A percentile compares a stretch with the other conserved stretches of the same genome.
These are phyloP conservation scores for Pteria penguin DNA, from an alignment of 2,888 invertebrate species.

Conservation along the genomic window DNA sequence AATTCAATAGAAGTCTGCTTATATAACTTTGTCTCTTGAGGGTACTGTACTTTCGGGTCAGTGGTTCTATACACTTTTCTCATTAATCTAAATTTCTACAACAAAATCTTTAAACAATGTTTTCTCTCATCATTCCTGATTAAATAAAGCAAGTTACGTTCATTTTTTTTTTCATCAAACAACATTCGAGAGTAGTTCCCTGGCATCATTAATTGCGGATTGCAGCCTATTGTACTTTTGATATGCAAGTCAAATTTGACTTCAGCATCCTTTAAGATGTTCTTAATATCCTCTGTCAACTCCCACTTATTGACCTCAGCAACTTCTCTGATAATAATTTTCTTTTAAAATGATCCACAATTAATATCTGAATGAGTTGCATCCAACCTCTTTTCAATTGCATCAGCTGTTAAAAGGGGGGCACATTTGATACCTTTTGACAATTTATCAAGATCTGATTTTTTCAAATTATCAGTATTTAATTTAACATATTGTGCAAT, in stretches of 20 bases:
- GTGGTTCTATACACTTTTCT: conserved; percentile 28
- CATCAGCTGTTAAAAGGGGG: background rate
- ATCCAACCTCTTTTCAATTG: background rate
- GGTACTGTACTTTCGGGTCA: conserved; percentile 20
- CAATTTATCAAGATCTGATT: conserved; percentile 1
- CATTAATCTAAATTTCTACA: background rate
- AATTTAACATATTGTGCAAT: background rate
- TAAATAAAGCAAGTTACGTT: background rate
- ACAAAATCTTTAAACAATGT: background rate
- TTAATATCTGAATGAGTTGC: conserved; percentile 13
- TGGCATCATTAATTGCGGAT: conserved; percentile 8
- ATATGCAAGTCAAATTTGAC: background rate
- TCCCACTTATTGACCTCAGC: background rate
- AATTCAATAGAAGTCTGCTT: background rate
- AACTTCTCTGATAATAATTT: background rate
- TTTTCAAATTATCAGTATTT: conserved; percentile 1
- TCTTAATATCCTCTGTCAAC: background rate
- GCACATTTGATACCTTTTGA: conserved; percentile 13
- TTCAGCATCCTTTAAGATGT: background rate
- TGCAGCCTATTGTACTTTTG: background rate
- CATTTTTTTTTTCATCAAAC: conserved; percentile 6
- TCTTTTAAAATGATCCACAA: background rate
- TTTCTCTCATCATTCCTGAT: conserved; percentile 8
- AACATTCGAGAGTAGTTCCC: background rate
- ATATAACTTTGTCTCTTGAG: background rate